Evolutionary conservation across 2,113 vertebrate species (phyloP).

Genomic region (Typhlomys cinereus): DNA sequence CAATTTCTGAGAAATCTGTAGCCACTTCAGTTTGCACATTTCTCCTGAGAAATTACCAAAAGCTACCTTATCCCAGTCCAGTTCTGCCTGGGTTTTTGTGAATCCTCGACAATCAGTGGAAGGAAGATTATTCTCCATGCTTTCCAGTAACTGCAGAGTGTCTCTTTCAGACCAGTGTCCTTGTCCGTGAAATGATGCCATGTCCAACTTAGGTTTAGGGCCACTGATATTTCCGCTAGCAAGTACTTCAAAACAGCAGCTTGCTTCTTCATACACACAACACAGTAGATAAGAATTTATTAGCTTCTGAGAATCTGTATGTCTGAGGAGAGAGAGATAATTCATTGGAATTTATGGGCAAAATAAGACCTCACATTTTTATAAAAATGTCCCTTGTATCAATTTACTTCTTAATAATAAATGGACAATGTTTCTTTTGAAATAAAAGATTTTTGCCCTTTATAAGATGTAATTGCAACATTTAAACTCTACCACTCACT

Average conservation of each 20-base stretch:
- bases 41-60: constrained; percentile 50
- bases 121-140: not conserved
- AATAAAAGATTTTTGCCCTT: not conserved
- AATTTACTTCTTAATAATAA: not conserved
- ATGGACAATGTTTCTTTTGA: not conserved
- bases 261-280: not conserved
- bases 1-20: not conserved
- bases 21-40: constrained; percentile 54
- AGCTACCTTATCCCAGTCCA: constrained; percentile 21
- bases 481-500: not conserved
- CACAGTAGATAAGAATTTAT: not conserved
- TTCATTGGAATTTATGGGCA: not conserved
- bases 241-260: not conserved
- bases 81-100: not conserved
- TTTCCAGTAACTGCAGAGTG: not conserved
- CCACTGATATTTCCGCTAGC: not conserved
- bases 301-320: not conserved
- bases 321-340: not conserved
- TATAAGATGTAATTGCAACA: not conserved
- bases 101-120: fast-evolving
- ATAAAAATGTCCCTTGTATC: not conserved
- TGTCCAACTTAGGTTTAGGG: not conserved
- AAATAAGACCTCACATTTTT: too few species aligned
- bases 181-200: not conserved
- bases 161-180: not conserved